Evolutionary conservation across 2,113 vertebrate species (phyloP), one percentile per base, ranked within the genome.

Genomic region (Larimichthys polyactis): DNA sequence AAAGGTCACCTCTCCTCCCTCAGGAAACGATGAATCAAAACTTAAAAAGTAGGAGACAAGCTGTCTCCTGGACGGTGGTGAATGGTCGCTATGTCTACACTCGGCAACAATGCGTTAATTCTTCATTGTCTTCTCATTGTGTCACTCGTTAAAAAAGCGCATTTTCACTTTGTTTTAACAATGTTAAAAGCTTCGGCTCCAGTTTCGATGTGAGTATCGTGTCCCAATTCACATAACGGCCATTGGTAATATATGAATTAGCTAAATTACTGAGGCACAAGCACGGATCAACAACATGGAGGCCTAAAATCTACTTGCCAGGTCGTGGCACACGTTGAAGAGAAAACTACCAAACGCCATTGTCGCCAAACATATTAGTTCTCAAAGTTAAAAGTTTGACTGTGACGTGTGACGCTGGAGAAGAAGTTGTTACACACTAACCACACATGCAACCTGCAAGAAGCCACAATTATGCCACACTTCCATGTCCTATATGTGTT

Each of bases 11-110:
- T 27, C 65, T 57, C 24, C 52, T 40, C 64, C 48, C 66, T 43
- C 49, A 44, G 63, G 48, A 74, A 78, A 72, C 29, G 1, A 29
- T 72, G 78, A 62, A 78, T 85, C 81, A 63, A 81, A 71, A 83
- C 16, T 4, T 27, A n/a, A 68, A 52, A 62, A 48, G 54, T 44
- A 6, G 66, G 63, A 57, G 65, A 77, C 71, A 75, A 69, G 54
- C 52, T 76, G 51, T 58, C 51, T 67, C 51, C 63, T 77, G 46
- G 6, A 15, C 55, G 7, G 27, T 29, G 24, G 32, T 9, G 62
- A 59, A 11, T 20, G 20, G 44, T 75, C 43, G 4, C 9, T 5
- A 16, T 12, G 22, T 60, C 59, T 36, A 20, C 29, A 19, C 44
- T 36, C 49, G n/a, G 48, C 27, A 69, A 11, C 52, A 19, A 19